Conservation (phyloP, 1,140 invertebrate genomes). For the Drosophila grimshawi region DNA sequence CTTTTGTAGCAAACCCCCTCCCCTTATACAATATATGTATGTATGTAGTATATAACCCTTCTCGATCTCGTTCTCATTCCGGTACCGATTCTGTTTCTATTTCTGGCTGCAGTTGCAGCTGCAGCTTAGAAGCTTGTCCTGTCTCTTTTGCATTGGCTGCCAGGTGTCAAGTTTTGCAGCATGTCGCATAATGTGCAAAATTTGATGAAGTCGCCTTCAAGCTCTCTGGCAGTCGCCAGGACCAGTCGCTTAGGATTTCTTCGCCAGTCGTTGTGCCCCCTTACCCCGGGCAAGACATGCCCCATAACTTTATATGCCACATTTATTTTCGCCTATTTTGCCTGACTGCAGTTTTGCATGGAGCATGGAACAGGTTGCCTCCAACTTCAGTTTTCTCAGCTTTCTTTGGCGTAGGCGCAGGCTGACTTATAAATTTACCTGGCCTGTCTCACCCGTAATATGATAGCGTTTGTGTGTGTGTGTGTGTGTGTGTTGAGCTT, state of each 20-base stretch:
- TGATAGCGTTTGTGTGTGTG: slow-evolving; percentile 28
- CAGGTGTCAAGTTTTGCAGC: slow-evolving; percentile 72
- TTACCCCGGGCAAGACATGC: slow-evolving; percentile 35
- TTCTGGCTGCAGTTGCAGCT: slow-evolving; percentile 39
- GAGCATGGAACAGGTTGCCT: slow-evolving; percentile 13
- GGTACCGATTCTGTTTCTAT: not conserved
- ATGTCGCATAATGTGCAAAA: slow-evolving; percentile 80
- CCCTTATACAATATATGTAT: not conserved
- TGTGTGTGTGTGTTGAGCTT: slow-evolving; percentile 43
- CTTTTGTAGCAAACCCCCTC: slow-evolving; percentile 42
- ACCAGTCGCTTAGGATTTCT: slow-evolving; percentile 50
- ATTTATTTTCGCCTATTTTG: slow-evolving; percentile 36
- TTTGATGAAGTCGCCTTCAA: slow-evolving; percentile 72
- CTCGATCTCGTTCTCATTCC: not conserved
- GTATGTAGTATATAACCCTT: not conserved
- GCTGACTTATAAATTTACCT: slow-evolving; percentile 58
- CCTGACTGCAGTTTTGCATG: slow-evolving; percentile 15
- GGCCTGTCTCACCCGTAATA: slow-evolving; percentile 20
- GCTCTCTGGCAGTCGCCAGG: slow-evolving; percentile 4
- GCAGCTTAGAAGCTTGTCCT: slow-evolving; percentile 51
- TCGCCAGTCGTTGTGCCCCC: slow-evolving; percentile 10
- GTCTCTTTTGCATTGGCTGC: slow-evolving; percentile 50
- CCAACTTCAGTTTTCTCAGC: slow-evolving; percentile 24
- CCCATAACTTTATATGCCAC: slow-evolving; percentile 66
- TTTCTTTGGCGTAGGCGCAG: slow-evolving; percentile 51